phyloP scores from a whole-genome alignment of 2,113 vertebrate genomes.

The Larimichthys polyactis region DNA sequence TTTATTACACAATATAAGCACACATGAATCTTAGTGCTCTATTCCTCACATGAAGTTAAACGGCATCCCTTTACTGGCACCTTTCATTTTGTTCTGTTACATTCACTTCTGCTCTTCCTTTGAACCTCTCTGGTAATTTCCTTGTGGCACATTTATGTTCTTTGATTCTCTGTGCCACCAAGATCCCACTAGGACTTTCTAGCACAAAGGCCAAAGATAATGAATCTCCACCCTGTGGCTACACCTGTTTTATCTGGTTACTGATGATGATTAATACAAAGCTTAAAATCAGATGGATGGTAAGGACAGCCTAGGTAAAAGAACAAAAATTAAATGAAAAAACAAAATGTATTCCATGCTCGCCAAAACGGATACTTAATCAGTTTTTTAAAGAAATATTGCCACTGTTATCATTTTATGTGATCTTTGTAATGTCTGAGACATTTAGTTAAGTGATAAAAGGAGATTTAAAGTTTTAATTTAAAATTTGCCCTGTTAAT shows the following conservation, averaged over 20 bases:
- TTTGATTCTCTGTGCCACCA: conserved; percentile 18
- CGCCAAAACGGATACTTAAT: conserved; percentile 1
- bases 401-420: background rate
- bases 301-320: background rate
- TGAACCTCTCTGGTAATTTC: conserved; percentile 45
- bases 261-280: conserved; percentile 31
- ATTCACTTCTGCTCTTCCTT: conserved; percentile 15
- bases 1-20: conserved; percentile 10
- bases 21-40: background rate
- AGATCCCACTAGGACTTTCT: conserved; percentile 10
- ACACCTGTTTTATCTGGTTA: conserved; percentile 17
- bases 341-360: background rate
- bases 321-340: background rate
- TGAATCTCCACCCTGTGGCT: conserved; percentile 17
- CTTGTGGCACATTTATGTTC: conserved; percentile 9
- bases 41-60: conserved; percentile 24
- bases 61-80: background rate
- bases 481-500: conserved; percentile 5
- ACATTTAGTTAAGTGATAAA: background rate
- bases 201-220: conserved; percentile 42
- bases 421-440: conserved; percentile 1
- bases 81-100: conserved; percentile 7
- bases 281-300: conserved; percentile 21
- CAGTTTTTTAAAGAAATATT: background rate
- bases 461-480: conserved; percentile 22